A percentile compares a stretch with the other conserved stretches of the same genome.
Evolutionary conservation across 2,888 invertebrate genomes (phyloP).

Genomic region (Podotricha telesiphe): DNA sequence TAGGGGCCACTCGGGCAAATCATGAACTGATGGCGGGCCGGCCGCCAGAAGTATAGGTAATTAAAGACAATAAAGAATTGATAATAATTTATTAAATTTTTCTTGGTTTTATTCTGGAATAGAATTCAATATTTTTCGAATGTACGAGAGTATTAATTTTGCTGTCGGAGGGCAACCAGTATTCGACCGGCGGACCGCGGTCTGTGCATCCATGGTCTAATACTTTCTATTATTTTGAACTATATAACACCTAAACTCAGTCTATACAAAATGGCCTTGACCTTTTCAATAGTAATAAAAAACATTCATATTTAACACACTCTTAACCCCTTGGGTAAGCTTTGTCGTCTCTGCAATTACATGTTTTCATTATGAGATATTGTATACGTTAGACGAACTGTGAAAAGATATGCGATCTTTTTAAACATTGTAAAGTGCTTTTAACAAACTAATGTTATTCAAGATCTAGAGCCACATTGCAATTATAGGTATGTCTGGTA

Average conservation of each 20-base stretch:
- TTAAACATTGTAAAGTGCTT: conserved; percentile 26
- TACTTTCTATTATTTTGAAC: not conserved
- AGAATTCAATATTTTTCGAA: too few species aligned
- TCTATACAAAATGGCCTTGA: conserved; percentile 30
- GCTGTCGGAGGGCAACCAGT: too few species aligned
- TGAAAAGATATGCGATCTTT: conserved; percentile 37
- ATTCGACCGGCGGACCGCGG: too few species aligned
- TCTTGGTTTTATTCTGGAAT: too few species aligned
- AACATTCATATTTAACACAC: conserved; percentile 28
- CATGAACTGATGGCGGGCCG: too few species aligned
- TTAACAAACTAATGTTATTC: conserved; percentile 28
- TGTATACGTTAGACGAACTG: conserved; percentile 33
- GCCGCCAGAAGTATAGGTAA: too few species aligned
- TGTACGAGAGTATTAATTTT: too few species aligned
- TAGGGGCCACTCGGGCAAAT: too few species aligned
- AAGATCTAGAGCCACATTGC: not conserved
- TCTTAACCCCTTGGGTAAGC: conserved; percentile 25
- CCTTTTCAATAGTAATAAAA: conserved; percentile 25
- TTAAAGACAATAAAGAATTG: too few species aligned
- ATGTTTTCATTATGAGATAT: conserved; percentile 34
- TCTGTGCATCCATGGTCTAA: not conserved
- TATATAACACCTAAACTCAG: not conserved
- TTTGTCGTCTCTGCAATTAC: conserved; percentile 30
- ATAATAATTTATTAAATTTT: too few species aligned
- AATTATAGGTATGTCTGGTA: too few species aligned